Evolutionary conservation across 2,113 vertebrate species (phyloP).

Genomic region (Rhagologus leucostigma): DNA sequence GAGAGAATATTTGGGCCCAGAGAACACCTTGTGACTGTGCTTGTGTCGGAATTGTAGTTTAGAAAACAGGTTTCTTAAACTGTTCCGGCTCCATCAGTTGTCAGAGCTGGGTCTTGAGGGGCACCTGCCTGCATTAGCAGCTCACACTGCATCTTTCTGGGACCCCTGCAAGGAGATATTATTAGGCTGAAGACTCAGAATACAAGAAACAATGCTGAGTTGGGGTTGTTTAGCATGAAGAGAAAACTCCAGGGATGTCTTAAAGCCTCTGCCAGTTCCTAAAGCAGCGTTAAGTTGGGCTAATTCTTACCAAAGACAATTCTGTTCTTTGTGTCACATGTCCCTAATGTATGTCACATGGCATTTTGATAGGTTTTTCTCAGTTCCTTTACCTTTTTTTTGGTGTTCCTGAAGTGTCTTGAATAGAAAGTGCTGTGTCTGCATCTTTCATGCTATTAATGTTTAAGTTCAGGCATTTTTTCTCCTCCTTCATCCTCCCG

Average conservation of each 20-base stretch:
- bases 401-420: background rate
- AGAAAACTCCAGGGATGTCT: background rate
- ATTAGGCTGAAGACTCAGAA: background rate
- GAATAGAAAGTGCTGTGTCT: background rate
- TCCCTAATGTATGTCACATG: accelerated
- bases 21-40: background rate
- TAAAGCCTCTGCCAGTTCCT: background rate
- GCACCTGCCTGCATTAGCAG: background rate
- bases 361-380: background rate
- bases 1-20: background rate
- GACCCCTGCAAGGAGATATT: background rate
- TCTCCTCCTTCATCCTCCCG: background rate
- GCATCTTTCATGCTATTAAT: background rate
- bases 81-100: background rate
- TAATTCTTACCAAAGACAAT: background rate
- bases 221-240: background rate
- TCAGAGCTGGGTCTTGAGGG: background rate
- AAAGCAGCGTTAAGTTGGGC: accelerated
- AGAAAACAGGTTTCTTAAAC: background rate
- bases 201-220: background rate
- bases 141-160: background rate
- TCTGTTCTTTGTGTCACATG: background rate
- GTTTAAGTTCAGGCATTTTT: background rate
- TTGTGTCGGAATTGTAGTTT: background rate
- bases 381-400: background rate